Evolutionary conservation across 2,888 invertebrate genomes (phyloP).

Genomic region (Yponomeuta cagnagella): DNA sequence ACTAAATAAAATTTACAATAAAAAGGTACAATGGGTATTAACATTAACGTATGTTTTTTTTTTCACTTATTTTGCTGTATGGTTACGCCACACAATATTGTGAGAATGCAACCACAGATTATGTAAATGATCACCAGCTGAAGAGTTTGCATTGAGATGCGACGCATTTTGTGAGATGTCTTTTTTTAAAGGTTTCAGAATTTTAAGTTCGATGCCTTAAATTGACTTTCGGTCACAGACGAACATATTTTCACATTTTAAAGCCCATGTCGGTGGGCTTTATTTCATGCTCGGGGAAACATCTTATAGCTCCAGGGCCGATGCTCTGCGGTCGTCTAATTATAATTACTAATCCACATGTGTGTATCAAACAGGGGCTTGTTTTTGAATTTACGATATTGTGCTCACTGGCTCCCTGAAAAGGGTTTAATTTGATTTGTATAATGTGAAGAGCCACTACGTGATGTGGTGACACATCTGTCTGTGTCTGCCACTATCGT

Average conservation of each 20-base stretch:
- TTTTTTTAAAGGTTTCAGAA: too few relatives aligned
- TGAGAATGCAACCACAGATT: too few relatives aligned
- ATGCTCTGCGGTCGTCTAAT: slow-evolving; percentile 44
- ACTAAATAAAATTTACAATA: too few relatives aligned
- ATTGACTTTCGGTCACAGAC: background rate
- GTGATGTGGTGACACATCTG: background rate
- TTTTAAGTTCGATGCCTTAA: background rate
- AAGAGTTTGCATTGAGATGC: too few relatives aligned
- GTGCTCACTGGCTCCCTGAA: slow-evolving; percentile 16
- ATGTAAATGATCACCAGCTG: too few relatives aligned
- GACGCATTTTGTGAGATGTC: too few relatives aligned
- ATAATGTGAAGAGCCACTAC: slow-evolving; percentile 32
- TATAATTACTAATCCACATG: slow-evolving; percentile 69
- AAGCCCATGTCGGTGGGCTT: slow-evolving; percentile 39
- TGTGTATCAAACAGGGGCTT: slow-evolving; percentile 42
- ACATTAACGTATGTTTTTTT: too few relatives aligned
- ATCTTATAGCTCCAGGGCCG: slow-evolving; percentile 70
- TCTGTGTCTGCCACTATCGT: too few relatives aligned
- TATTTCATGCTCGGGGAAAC: slow-evolving; percentile 70
- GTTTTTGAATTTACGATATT: slow-evolving; percentile 31
- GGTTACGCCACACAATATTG: too few relatives aligned
- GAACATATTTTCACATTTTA: background rate
- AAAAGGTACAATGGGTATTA: too few relatives aligned
- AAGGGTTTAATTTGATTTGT: slow-evolving; percentile 2
- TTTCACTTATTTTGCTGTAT: too few relatives aligned